Percentiles rank a stretch among this genome's conserved stretches.
phyloP scores from a whole-genome alignment of 2,797 vertebrate species.

The Telmatherina bonti region DNA sequence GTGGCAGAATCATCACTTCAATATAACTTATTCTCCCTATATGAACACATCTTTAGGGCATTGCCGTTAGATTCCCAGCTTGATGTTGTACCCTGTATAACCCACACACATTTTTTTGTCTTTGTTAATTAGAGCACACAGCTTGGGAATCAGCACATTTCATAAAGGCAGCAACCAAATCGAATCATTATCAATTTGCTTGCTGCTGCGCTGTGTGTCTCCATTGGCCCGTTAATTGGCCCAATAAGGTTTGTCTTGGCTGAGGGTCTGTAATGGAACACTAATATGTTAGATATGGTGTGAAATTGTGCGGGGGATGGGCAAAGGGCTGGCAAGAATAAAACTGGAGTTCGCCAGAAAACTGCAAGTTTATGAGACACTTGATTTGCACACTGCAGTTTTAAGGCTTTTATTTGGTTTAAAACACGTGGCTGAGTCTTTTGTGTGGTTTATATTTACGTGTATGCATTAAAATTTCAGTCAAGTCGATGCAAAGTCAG shows the following conservation, averaged over 20 bases:
- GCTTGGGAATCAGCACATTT: conserved; percentile 16
- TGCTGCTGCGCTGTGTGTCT: conserved; percentile 8
- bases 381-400: conserved; percentile 11
- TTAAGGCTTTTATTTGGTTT: not conserved
- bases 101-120: not conserved
- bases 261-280: conserved; percentile 18
- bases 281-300: conserved; percentile 41
- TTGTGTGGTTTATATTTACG: not conserved
- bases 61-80: not conserved
- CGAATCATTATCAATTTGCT: conserved; percentile 20
- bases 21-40: not conserved
- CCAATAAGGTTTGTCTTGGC: conserved; percentile 37
- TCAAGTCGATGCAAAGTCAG: not conserved
- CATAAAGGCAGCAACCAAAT: conserved; percentile 22
- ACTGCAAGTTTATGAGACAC: conserved; percentile 39
- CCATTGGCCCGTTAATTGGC: conserved; percentile 24
- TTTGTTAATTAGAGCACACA: conserved; percentile 1
- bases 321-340: conserved; percentile 20
- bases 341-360: conserved; percentile 28
- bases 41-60: not conserved
- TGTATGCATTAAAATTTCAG: not conserved
- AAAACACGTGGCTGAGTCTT: not conserved
- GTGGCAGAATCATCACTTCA: conserved; percentile 1
- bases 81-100: not conserved
- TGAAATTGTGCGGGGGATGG: conserved; percentile 25